Evolutionary conservation across 1,140 invertebrate species (phyloP), one percentile per base, ranked within the genome.

Genomic region (Pogonus chalceus): DNA sequence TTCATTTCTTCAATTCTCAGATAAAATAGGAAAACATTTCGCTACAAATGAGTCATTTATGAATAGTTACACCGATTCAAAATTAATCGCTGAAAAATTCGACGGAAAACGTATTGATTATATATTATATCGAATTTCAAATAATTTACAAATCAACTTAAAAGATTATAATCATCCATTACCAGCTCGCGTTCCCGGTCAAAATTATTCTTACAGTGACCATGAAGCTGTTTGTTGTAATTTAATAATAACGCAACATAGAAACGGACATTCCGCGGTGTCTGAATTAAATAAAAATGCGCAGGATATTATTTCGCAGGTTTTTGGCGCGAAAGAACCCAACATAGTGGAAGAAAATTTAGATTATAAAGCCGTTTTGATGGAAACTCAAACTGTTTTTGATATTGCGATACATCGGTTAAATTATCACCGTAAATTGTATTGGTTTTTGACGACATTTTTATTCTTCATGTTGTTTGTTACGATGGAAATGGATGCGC

Each of bases 61-160:
- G 47, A 97, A 97, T 68, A 87, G 82, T 59, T 96, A 94, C 65
- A 87, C 90, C 1, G 68, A 76, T 23, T 55, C 65, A 2, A 73
- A 71, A 39, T 56, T 75, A 23, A 70, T 79, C 9, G 74, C 72
- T 46, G 70, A 71, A 4, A 72, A 76, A 59, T 85, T 88, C 2
- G 69, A 82, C 49, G 92, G 92, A 21, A 90, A 91, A 64, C 78
- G 92, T 53, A 91, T 97, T 57, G 94, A 97, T 74, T 90, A 96
- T 68, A 87, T 96, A 56, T 71, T 96, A 53, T 93, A 84, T 60
- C 72, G 80, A 60, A 65, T 76, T 31, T 77, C 77, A 53, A 63
- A 74, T 47, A 68, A 70, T 66, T 52, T 68, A 51, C 63, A 84
- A 74, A 77, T 81, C 46, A 74, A 77, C 53, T 71, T 84, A 46